Conservation (phyloP, 2,888 invertebrate genomes). For the Ennomos fuscantarius region DNA sequence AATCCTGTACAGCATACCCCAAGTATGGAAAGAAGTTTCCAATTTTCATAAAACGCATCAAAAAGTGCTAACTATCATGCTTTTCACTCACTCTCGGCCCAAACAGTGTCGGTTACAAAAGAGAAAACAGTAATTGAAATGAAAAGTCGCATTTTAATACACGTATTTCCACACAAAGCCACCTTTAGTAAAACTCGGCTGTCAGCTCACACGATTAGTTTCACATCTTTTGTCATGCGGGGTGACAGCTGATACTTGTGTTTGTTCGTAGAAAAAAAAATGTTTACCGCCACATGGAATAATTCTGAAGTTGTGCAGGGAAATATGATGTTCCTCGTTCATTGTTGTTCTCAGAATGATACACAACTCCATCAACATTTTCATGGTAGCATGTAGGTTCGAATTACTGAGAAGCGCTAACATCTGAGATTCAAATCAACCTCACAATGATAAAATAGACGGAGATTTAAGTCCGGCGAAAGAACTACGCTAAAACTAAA, state of each 20-base stretch:
- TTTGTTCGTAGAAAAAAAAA: slow-evolving; percentile 11
- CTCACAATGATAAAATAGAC: too few relatives aligned
- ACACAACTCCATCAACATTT: slow-evolving; percentile 48
- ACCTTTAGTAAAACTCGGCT: not conserved
- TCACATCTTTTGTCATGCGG: not conserved
- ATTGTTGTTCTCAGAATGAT: slow-evolving; percentile 52
- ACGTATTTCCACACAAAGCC: not conserved
- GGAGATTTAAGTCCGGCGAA: too few relatives aligned
- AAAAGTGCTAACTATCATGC: not conserved
- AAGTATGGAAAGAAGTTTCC: too few relatives aligned
- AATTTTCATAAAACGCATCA: not conserved
- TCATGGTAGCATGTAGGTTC: slow-evolving; percentile 1
- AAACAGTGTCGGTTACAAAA: slow-evolving; percentile 30
- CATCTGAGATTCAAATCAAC: too few relatives aligned
- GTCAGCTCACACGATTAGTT: not conserved
- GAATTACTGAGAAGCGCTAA: not conserved
- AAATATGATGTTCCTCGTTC: slow-evolving; percentile 45
- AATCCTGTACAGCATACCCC: too few relatives aligned
- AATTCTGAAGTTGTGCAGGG: slow-evolving; percentile 40
- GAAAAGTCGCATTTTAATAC: slow-evolving; percentile 34
- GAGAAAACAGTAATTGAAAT: slow-evolving; percentile 37
- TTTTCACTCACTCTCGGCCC: slow-evolving; percentile 29
- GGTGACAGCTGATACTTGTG: not conserved
- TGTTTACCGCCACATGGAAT: slow-evolving; percentile 51
- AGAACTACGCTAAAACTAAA: too few relatives aligned